These are phyloP conservation scores for Nemotelus pantherinus DNA, from an alignment of 2,888 invertebrate species.

Conservation along the genomic window DNA sequence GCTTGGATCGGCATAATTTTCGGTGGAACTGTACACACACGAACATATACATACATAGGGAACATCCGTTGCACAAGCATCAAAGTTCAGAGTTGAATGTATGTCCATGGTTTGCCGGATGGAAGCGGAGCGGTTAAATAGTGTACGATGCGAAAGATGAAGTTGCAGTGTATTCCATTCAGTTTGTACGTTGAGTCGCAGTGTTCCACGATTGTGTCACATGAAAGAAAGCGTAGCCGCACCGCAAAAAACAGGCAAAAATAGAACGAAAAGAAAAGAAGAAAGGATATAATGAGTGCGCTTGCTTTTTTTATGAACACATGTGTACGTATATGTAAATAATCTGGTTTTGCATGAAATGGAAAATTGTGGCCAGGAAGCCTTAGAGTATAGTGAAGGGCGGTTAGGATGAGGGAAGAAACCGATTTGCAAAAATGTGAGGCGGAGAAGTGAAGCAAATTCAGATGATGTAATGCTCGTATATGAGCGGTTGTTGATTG, in stretches of 20 bases:
- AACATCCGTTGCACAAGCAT: conserved; percentile 43
- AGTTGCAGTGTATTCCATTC: not conserved
- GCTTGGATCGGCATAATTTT: conserved; percentile 86
- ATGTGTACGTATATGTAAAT: conserved; percentile 45
- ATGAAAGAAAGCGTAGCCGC: conserved; percentile 29
- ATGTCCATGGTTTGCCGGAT: conserved; percentile 4
- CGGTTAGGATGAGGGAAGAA: not conserved
- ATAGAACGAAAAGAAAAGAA: conserved; percentile 36
- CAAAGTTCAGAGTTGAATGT: conserved; percentile 24
- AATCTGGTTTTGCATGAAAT: conserved; percentile 39
- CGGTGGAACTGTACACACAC: conserved; percentile 73
- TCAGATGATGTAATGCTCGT: not conserved
- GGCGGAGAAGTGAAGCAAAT: not conserved
- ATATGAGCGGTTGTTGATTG: conserved; percentile 5
- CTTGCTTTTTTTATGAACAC: conserved; percentile 32
- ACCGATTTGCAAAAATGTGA: not conserved
- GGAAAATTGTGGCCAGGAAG: conserved; percentile 19
- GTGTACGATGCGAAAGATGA: not conserved
- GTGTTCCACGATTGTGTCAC: conserved; percentile 33
- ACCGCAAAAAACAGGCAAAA: not conserved
- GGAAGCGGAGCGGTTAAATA: not conserved
- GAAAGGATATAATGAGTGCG: conserved; percentile 45
- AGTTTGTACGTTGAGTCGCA: not conserved
- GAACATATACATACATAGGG: conserved; percentile 52
- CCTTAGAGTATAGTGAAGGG: conserved; percentile 9